Percentiles rank a stretch among this genome's conserved stretches.
Conservation (phyloP, 1,140 invertebrate species). For the Apis laboriosa region DNA sequence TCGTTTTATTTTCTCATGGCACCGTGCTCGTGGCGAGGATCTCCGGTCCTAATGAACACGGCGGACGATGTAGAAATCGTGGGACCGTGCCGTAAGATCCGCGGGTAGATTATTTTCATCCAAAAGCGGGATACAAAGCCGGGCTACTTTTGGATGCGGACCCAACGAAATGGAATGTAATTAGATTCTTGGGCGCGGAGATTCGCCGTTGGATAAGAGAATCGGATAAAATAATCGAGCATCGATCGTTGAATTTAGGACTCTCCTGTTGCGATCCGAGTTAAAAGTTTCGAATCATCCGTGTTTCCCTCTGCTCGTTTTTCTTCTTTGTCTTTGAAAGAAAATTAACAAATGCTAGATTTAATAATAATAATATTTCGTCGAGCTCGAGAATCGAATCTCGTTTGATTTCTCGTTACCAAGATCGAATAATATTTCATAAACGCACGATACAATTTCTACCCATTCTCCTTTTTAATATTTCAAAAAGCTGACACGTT, state of each 20-base stretch:
- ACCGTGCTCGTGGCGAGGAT: conserved; percentile 42
- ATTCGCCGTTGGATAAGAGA: not conserved
- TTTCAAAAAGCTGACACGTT: not conserved
- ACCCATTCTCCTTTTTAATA: not conserved
- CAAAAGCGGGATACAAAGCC: conserved; percentile 47
- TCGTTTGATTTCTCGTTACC: no score
- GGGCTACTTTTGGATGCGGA: conserved; percentile 34
- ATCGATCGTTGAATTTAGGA: not conserved
- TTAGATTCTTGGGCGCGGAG: conserved; percentile 2
- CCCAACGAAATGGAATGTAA: conserved; percentile 26
- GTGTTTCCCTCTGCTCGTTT: no score
- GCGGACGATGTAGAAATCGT: conserved; percentile 52
- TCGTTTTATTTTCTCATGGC: conserved; percentile 47
- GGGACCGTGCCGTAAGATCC: conserved; percentile 40
- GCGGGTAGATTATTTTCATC: conserved; percentile 45
- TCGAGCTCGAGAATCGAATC: no score
- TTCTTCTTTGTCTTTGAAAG: no score
- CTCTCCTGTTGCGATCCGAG: not conserved
- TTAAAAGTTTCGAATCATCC: no score
- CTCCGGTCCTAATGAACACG: conserved; percentile 47
- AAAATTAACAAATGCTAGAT: no score
- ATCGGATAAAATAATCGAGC: not conserved
- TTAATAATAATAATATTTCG: no score
- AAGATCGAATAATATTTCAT: not conserved
- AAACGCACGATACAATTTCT: not conserved